A percentile compares a stretch with the other conserved stretches of the same genome.
Conservation (phyloP, 2,113 vertebrate species). For the Lagopus muta region DNA sequence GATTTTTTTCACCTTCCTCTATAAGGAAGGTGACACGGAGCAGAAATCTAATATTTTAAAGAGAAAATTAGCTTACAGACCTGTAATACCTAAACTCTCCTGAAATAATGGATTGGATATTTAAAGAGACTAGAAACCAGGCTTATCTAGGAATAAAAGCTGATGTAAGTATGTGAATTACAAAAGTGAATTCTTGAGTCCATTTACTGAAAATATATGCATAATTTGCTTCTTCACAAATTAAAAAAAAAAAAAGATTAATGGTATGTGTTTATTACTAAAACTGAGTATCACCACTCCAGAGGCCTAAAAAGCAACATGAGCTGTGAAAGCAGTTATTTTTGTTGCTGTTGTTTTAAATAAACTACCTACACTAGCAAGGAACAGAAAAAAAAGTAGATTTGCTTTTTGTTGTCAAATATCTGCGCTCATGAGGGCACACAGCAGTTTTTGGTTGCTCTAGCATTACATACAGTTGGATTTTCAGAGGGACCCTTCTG, state of each 20-base stretch:
- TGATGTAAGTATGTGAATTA: neutral
- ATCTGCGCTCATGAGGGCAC: neutral
- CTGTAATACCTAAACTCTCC: neutral
- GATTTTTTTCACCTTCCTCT: neutral
- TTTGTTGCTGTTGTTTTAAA: neutral
- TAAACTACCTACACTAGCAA: neutral
- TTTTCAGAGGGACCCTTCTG: neutral
- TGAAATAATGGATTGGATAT: neutral
- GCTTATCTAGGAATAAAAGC: neutral
- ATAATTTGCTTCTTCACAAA: neutral
- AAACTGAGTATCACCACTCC: neutral
- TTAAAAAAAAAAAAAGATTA: neutral
- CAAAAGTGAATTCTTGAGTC: neutral
- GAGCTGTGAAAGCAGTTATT: neutral
- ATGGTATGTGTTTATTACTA: neutral
- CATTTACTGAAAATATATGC: neutral
- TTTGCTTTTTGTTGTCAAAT: neutral
- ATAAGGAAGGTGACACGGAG: neutral
- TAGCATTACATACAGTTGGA: neutral
- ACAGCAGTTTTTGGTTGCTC: neutral
- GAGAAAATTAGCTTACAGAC: neutral
- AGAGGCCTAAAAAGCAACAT: conserved; percentile 4
- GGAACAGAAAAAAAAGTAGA: neutral
- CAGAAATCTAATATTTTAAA: neutral
- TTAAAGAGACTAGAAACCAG: neutral